phyloP scores from a whole-genome alignment of 2,888 invertebrate species.

The Dendrolimus pini region DNA sequence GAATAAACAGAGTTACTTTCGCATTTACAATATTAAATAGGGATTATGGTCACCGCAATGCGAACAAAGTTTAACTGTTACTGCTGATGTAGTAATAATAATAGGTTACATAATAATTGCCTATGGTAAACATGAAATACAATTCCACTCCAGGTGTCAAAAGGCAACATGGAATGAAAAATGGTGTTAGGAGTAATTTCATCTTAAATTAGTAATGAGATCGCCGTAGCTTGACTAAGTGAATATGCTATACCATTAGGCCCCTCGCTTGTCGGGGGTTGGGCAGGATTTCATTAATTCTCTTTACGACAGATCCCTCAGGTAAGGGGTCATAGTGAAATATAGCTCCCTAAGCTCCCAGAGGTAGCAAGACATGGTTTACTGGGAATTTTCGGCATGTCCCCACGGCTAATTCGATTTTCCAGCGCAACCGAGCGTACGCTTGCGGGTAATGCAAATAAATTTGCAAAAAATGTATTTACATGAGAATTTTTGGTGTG shows the following conservation, averaged over 20 bases:
- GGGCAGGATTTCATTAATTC: constrained; percentile 39
- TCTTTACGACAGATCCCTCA: constrained; percentile 29
- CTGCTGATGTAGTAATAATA: no score
- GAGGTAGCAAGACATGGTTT: constrained; percentile 20
- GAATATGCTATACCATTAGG: constrained; percentile 22
- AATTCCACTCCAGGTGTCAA: no score
- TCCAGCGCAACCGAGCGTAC: constrained; percentile 1
- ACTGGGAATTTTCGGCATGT: constrained; percentile 22
- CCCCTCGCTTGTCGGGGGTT: constrained; percentile 15
- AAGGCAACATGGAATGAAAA: no score
- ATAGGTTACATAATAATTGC: no score
- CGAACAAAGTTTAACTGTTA: no score
- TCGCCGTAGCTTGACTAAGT: constrained; percentile 18
- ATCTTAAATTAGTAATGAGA: constrained; percentile 13
- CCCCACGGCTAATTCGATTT: constrained; percentile 28
- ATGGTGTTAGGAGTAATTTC: not conserved
- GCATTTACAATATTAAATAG: no score
- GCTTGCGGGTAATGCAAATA: constrained; percentile 1
- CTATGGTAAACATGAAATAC: no score
- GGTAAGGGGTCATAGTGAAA: constrained; percentile 26
- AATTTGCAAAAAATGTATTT: not conserved
- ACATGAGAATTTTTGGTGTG: no score
- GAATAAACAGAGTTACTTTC: no score
- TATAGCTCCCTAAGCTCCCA: constrained; percentile 15
- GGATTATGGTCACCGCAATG: no score